phyloP scores from a whole-genome alignment of 2,113 vertebrate genomes.

The Eidolon helvum region DNA sequence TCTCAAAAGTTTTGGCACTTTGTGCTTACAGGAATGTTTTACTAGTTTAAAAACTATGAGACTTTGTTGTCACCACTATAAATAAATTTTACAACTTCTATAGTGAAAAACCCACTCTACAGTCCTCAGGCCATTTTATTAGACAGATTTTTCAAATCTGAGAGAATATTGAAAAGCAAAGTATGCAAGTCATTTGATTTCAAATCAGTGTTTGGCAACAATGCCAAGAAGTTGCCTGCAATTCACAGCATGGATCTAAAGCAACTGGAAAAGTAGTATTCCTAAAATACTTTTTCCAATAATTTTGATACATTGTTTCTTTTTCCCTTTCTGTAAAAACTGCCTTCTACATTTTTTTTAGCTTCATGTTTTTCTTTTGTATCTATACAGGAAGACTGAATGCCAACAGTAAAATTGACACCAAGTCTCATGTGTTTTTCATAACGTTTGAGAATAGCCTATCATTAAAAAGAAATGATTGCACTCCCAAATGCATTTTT shows the following conservation, averaged over 20 bases:
- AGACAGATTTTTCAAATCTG: not conserved
- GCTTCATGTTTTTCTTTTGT: not conserved
- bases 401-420: not conserved
- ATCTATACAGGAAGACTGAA: not conserved
- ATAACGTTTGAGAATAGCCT: not conserved
- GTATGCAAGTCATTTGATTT: not conserved
- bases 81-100: conserved; percentile 14
- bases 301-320: not conserved
- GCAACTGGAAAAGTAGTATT: not conserved
- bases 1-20: not conserved
- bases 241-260: not conserved
- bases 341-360: not conserved
- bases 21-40: not conserved
- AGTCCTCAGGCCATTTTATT: not conserved
- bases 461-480: conserved; percentile 38
- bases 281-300: not conserved
- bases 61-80: not conserved
- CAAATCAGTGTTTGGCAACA: not conserved
- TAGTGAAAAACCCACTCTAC: not conserved
- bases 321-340: not conserved
- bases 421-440: not conserved
- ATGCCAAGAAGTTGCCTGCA: not conserved
- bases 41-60: not conserved
- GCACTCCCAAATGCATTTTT: not conserved
- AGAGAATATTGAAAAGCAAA: not conserved